Evolutionary conservation across 2,888 invertebrate species (phyloP).

Genomic region (Noctua comes): DNA sequence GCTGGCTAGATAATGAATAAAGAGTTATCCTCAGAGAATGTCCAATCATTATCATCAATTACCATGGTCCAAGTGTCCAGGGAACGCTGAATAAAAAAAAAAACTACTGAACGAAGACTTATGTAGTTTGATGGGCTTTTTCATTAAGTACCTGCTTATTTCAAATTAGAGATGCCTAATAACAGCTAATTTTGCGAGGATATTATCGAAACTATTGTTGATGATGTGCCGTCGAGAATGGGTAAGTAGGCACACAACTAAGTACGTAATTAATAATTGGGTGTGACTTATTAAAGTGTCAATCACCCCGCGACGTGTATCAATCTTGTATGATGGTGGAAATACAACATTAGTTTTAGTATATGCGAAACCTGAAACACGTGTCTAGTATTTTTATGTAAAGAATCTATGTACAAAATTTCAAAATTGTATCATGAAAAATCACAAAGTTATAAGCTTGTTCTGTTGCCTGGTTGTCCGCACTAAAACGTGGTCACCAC

Average conservation of each 20-base stretch:
- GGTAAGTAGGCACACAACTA: neutral
- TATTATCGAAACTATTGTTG: neutral
- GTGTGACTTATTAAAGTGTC: conserved; percentile 24
- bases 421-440: too few relatives aligned
- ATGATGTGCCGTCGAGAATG: conserved; percentile 17
- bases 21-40: neutral
- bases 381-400: too few relatives aligned
- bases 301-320: conserved; percentile 5
- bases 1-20: too few relatives aligned
- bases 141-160: neutral
- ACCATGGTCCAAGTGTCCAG: neutral
- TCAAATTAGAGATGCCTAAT: conserved; percentile 3
- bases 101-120: neutral
- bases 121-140: neutral
- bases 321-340: neutral
- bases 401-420: too few relatives aligned
- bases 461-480: too few relatives aligned
- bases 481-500: too few relatives aligned
- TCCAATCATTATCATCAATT: neutral
- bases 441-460: too few relatives aligned
- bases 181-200: neutral
- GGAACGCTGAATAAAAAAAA: neutral
- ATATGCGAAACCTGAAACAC: too few relatives aligned
- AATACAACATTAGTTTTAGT: too few relatives aligned
- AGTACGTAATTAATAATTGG: conserved; percentile 12